Conservation (phyloP, 2,113 vertebrate species). For the Spheniscus mendiculus region DNA sequence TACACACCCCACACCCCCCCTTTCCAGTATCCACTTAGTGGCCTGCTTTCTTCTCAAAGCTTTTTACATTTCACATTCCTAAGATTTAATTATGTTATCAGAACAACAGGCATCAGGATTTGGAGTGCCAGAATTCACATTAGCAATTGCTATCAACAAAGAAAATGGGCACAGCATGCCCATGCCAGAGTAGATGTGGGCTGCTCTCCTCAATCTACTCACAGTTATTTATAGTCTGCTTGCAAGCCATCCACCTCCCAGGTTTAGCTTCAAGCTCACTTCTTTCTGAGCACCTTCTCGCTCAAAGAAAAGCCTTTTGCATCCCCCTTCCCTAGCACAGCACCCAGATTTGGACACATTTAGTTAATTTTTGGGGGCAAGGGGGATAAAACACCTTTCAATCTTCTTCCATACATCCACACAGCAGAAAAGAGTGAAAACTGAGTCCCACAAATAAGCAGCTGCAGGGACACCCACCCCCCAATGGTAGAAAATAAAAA, state of each 20-base stretch:
- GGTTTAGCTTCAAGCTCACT: conserved; percentile 22
- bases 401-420: background rate
- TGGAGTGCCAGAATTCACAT: conserved; percentile 66
- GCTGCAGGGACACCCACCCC: background rate
- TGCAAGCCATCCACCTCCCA: conserved; percentile 45
- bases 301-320: background rate
- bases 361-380: background rate
- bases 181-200: conserved; percentile 60
- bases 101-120: conserved; percentile 61
- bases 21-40: background rate
- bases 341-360: background rate
- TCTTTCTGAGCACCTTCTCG: background rate
- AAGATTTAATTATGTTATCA: conserved; percentile 69
- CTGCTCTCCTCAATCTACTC: conserved; percentile 58
- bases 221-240: conserved; percentile 38
- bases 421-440: background rate
- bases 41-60: conserved; percentile 47
- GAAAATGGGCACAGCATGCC: conserved; percentile 67
- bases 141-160: conserved; percentile 67
- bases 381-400: background rate
- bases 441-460: background rate
- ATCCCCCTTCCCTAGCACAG: background rate
- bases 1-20: background rate
- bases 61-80: conserved; percentile 62
- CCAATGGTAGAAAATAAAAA: fast-evolving